Base-by-base conservation (phyloP, 2,888 invertebrate species). In the Drosophila buzzatii region DNA sequence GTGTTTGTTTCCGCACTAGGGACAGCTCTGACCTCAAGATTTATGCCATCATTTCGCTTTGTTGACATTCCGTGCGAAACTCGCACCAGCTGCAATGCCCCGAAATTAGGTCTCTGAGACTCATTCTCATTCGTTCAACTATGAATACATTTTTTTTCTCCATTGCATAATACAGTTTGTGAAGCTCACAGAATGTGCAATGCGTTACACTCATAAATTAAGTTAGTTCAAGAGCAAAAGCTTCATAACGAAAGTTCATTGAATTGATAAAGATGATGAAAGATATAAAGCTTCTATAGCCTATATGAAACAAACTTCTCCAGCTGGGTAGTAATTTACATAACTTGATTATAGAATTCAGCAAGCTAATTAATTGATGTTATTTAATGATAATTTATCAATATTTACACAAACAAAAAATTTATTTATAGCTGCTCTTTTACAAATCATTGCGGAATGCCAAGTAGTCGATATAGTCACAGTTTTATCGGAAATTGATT, bases 1-100 rank as follows among this genome's bases (percentile, higher is more conserved):
- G 79, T 62, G 57, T 57, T 72, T 68, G 59, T 64, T 76, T 81
- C 81, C 85, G 73, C 60, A 62, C 68, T 20, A 31, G 37, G 23
- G 41, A 39, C 49, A 51, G 66, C 61, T 20, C 57, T 66, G 76
- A 76, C 70, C 77, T 64, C 63, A 70, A 74, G 77, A 77, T 77
- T 77, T 61, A 77, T 77, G 70, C 66, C 42, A 55, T 61, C 74
- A 74, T 67, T 77, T 42, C 39, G 44, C 44, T 33, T 66, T 70
- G 77, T 77, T 77, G 77, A 74, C 77, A 70, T 61, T 63, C 70
- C 77, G 77, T 77, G 77, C 74, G 77, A 77, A 77, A 41, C 67
- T 74, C 31, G 39, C 49, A 52, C 60, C 64, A 63, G 53, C 76
- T 74, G 67, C 60, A 59, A 65, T 60, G 61, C 73, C 74, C 52